phyloP scores from a whole-genome alignment of 1,140 invertebrate species.

The Pinna nobilis region DNA sequence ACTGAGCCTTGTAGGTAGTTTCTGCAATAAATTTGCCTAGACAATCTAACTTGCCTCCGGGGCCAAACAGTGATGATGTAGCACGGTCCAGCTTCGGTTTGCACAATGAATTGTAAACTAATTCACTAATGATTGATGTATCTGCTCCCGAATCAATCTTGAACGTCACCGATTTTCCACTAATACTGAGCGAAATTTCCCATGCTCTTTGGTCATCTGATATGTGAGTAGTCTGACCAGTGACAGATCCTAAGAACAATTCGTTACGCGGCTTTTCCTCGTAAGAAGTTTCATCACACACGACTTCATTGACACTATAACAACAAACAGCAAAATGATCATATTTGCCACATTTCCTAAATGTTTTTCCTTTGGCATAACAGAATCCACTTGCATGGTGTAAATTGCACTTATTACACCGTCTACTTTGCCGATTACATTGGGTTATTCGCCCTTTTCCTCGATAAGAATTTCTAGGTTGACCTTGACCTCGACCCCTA shows the following conservation, averaged over 20 bases:
- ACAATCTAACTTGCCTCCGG: conserved; percentile 13
- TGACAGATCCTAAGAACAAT: conserved; percentile 8
- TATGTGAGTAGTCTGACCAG: too few species aligned
- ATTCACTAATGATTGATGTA: not conserved
- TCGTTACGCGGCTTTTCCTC: not conserved
- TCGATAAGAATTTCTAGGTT: not conserved
- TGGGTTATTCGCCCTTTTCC: not conserved
- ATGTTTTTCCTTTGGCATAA: conserved; percentile 9
- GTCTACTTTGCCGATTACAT: not conserved
- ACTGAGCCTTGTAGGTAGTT: not conserved
- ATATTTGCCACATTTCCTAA: conserved; percentile 4
- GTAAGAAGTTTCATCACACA: not conserved
- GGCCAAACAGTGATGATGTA: not conserved
- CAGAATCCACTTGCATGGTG: not conserved
- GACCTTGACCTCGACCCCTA: not conserved
- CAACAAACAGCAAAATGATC: conserved; percentile 25
- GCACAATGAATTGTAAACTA: not conserved
- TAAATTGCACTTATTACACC: conserved; percentile 6
- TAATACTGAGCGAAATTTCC: not conserved
- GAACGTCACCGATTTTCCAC: not conserved
- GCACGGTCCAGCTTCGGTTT: not conserved
- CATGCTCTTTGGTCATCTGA: not conserved
- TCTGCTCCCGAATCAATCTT: conserved; percentile 18
- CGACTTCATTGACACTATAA: not conserved
- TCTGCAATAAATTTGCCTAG: not conserved